Evolutionary conservation across 2,888 invertebrate species (phyloP).

Genomic region (Drosophila borealis): DNA sequence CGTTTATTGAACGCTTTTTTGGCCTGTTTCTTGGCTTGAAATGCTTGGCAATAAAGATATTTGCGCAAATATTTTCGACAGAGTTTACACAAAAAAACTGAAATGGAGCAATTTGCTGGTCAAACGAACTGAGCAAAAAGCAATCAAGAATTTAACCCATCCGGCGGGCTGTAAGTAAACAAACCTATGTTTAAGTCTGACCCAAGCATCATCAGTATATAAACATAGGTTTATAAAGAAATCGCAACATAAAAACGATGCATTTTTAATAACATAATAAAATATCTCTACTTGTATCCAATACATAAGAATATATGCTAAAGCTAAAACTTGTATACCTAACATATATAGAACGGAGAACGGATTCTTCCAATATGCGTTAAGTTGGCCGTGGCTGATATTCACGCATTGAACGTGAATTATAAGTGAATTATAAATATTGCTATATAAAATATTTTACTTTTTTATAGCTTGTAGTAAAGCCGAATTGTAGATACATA

Average conservation of each 20-base stretch:
- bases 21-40: slow-evolving; percentile 35
- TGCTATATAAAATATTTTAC: too few relatives aligned
- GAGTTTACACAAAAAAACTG: slow-evolving; percentile 23
- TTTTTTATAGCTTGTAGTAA: not conserved
- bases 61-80: slow-evolving; percentile 60
- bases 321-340: too few relatives aligned
- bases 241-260: too few relatives aligned
- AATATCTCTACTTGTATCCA: too few relatives aligned
- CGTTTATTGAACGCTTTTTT: slow-evolving; percentile 63
- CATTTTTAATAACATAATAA: too few relatives aligned
- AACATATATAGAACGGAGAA: too few relatives aligned
- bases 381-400: too few relatives aligned
- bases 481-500: not conserved
- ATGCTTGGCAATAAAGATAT: slow-evolving; percentile 74
- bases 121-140: slow-evolving; percentile 27
- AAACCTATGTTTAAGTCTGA: slow-evolving; percentile 11
- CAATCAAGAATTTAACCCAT: slow-evolving; percentile 30
- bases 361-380: too few relatives aligned
- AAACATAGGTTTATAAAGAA: not conserved
- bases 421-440: too few relatives aligned
- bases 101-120: slow-evolving; percentile 73
- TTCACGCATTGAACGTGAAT: too few relatives aligned
- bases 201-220: not conserved
- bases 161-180: slow-evolving; percentile 4
- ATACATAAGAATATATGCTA: too few relatives aligned